These are phyloP conservation scores for Anas platyrhynchos DNA, from an alignment of 2,113 vertebrate genomes.

Conservation along the genomic window DNA sequence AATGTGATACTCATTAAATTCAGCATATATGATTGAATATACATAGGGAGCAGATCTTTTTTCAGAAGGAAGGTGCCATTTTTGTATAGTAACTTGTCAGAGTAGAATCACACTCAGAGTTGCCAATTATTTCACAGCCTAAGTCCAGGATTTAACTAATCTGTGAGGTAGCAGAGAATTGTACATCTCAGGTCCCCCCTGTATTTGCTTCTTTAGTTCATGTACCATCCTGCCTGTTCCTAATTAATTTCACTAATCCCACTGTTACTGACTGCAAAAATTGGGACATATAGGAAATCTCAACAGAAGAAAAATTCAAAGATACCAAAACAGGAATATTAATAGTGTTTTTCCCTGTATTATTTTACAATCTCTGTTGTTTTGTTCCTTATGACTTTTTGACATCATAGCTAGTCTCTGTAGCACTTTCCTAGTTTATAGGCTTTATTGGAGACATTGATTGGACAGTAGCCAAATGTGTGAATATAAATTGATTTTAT, in stretches of 20 bases:
- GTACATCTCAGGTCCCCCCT: conserved; percentile 1
- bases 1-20: not conserved
- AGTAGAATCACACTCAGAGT: conserved; percentile 7
- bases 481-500: conserved; percentile 75
- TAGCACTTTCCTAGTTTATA: conserved; percentile 19
- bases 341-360: not conserved
- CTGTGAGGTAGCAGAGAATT: conserved; percentile 33
- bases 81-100: conserved; percentile 26
- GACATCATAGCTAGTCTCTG: conserved; percentile 28
- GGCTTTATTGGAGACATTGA: conserved; percentile 44
- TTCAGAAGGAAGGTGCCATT: conserved; percentile 9
- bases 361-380: conserved; percentile 40
- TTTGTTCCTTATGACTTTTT: conserved; percentile 30
- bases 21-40: not conserved
- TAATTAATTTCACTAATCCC: conserved; percentile 68
- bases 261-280: conserved; percentile 44
- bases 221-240: conserved; percentile 12
- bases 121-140: conserved; percentile 49
- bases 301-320: conserved; percentile 7
- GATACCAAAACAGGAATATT: conserved; percentile 25
- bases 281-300: not conserved
- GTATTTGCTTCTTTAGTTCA: conserved; percentile 33
- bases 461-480: conserved; percentile 39
- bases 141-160: conserved; percentile 42
- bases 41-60: not conserved